phyloP scores from a whole-genome alignment of 1,140 invertebrate genomes.

The Meloidogyne floridensis region DNA sequence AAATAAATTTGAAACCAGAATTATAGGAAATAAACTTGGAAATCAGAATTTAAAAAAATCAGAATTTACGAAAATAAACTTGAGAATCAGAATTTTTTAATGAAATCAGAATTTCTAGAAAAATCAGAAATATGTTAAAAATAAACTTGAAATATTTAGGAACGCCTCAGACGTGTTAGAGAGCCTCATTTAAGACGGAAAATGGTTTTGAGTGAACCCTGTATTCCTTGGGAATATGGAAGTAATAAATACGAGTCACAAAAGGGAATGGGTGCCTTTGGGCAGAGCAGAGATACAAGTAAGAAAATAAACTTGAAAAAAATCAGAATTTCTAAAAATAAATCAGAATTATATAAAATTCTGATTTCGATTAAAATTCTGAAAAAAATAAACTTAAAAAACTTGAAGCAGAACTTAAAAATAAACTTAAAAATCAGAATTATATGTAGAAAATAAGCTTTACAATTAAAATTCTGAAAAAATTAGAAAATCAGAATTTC shows the following conservation, averaged over 20 bases:
- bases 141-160: neutral
- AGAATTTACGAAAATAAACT: no score
- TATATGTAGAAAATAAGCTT: no score
- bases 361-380: no score
- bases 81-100: no score
- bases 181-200: conserved; percentile 24
- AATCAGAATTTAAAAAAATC: no score
- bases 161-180: conserved; percentile 11
- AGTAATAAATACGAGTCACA: conserved; percentile 30
- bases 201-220: conserved; percentile 24
- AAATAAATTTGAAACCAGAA: no score
- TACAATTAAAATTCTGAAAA: no score
- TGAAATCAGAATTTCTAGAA: no score
- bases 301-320: neutral
- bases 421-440: no score
- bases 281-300: conserved; percentile 23
- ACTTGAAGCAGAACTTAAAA: neutral
- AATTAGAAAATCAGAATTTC: neutral
- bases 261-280: conserved; percentile 16
- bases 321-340: neutral
- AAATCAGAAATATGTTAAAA: neutral
- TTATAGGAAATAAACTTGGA: no score
- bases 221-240: conserved; percentile 29
- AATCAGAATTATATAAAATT: neutral
- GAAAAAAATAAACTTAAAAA: neutral